Evolutionary conservation across 2,797 vertebrate genomes (phyloP), one percentile per base, ranked within the genome.

Genomic region (Bradypus variegatus): DNA sequence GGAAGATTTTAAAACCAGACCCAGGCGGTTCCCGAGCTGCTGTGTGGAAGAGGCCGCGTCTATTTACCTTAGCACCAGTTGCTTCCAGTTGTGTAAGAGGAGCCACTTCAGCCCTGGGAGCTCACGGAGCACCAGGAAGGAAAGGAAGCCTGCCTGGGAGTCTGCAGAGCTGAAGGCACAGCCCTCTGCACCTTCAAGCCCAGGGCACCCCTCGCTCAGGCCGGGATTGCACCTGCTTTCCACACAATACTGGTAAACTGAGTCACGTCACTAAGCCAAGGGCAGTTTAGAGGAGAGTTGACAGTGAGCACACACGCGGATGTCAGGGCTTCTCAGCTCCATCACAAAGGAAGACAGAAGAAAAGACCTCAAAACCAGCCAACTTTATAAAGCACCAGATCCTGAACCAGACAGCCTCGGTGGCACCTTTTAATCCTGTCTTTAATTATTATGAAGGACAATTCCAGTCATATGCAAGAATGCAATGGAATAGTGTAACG

Each of bases 191-290:
- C 65, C 31, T 25, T 16, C 1, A 55, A 25, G 14, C 29, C 0
- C 27, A 2, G 0, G 8, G 62, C 27, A 33, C 13, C 84, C 41
- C 38, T 29, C 8, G 29, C 38, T 18, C 4, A 0, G 45, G 33
- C 73, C 16, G 18, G 9, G 58, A 1, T 4, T 25, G 33, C 27
- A 1, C 5, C 4, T 0, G 2, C 64, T 5, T 33, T 9, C 8
- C 18, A 23, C 38, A 6, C 36, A 13, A 1, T 27, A 21, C 23
- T 3, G 1, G 2, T 9, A 86, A 65, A 25, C 75, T 2, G 0
- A 6, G 41, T 1, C 36, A 23, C 7, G 3, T 8, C 1, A 36
- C 9, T 14, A 3, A 14, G 70, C 48, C 33, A 58, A 6, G 60
- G 2, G 60, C 82, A 9, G 53, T 23, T 31, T 1, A 33, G 69